These are phyloP conservation scores for Anastatus disparis DNA, from an alignment of 1,140 invertebrate species.

Conservation along the genomic window DNA sequence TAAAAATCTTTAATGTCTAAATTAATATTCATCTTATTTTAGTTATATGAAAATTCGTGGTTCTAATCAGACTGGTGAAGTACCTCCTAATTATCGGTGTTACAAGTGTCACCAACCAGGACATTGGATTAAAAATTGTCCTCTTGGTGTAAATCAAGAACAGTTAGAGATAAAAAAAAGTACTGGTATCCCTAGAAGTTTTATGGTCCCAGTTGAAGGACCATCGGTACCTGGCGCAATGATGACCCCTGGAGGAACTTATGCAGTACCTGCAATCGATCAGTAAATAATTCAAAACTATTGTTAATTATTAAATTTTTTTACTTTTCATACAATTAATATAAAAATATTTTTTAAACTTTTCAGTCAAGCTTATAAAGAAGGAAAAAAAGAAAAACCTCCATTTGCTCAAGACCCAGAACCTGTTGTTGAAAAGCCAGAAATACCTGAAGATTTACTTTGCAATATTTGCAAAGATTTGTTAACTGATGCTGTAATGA, in stretches of 20 bases:
- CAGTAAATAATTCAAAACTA: slow-evolving; percentile 74
- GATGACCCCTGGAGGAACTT: slow-evolving; percentile 91
- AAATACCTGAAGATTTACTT: slow-evolving; percentile 89
- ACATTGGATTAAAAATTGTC: slow-evolving; percentile 97
- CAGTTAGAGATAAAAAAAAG: slow-evolving; percentile 87
- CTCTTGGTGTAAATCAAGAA: slow-evolving; percentile 74
- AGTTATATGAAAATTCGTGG: slow-evolving; percentile 90
- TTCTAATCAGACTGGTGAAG: slow-evolving; percentile 86
- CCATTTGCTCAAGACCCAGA: slow-evolving; percentile 72
- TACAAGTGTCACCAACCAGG: slow-evolving; percentile 92
- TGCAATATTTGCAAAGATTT: slow-evolving; percentile 93
- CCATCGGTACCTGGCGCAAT: slow-evolving; percentile 90
- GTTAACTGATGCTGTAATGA: slow-evolving; percentile 95
- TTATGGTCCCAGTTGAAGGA: slow-evolving; percentile 93
- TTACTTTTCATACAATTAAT: slow-evolving; percentile 14
- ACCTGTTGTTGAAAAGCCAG: slow-evolving; percentile 71
- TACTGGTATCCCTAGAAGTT: slow-evolving; percentile 97
- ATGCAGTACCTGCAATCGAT: slow-evolving; percentile 91
- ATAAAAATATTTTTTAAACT: slow-evolving; percentile 13
- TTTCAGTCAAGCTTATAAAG: slow-evolving; percentile 81
- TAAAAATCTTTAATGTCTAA: not conserved
- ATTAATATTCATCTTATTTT: slow-evolving; percentile 47
- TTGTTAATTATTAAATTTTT: slow-evolving; percentile 16
- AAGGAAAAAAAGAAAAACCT: slow-evolving; percentile 76
- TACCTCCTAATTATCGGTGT: slow-evolving; percentile 90